Evolutionary conservation across 2,113 vertebrate genomes (phyloP).

Genomic region (pig (Sus scrofa)): DNA sequence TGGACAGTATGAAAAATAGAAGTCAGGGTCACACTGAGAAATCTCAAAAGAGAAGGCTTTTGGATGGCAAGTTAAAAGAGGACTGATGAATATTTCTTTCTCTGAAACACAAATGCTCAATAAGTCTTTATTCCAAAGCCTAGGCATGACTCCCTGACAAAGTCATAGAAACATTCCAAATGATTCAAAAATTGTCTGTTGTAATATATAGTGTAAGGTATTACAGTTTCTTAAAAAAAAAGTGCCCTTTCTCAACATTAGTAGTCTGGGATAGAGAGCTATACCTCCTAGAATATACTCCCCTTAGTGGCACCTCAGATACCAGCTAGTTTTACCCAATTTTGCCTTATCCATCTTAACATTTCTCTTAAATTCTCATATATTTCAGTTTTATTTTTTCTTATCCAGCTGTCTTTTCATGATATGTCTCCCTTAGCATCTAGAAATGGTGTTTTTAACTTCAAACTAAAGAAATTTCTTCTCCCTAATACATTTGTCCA

Average conservation of each 20-base stretch:
- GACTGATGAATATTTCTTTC: not conserved
- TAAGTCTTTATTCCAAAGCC: not conserved
- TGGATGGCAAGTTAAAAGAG: not conserved
- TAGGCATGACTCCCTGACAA: not conserved
- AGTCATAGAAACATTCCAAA: not conserved
- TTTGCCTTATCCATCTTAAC: constrained; percentile 14
- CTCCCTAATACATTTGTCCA: not conserved
- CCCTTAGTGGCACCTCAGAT: not conserved
- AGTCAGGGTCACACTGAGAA: not conserved
- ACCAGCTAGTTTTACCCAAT: not conserved
- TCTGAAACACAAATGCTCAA: constrained; percentile 21
- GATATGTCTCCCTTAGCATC: not conserved
- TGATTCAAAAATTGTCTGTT: not conserved
- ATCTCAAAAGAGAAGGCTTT: not conserved
- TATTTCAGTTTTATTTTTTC: constrained; percentile 36
- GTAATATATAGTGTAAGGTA: not conserved
- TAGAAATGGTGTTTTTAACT: constrained; percentile 4
- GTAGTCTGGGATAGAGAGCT: not conserved
- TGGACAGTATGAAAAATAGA: not conserved
- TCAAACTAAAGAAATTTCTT: constrained; percentile 14
- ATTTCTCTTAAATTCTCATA: constrained; percentile 37
- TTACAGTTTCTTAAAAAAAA: not conserved
- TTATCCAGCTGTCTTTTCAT: not conserved
- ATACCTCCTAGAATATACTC: not conserved
- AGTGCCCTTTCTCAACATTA: not conserved